phyloP scores from a whole-genome alignment of 2,888 invertebrate genomes.

The Abrostola triplasia region DNA sequence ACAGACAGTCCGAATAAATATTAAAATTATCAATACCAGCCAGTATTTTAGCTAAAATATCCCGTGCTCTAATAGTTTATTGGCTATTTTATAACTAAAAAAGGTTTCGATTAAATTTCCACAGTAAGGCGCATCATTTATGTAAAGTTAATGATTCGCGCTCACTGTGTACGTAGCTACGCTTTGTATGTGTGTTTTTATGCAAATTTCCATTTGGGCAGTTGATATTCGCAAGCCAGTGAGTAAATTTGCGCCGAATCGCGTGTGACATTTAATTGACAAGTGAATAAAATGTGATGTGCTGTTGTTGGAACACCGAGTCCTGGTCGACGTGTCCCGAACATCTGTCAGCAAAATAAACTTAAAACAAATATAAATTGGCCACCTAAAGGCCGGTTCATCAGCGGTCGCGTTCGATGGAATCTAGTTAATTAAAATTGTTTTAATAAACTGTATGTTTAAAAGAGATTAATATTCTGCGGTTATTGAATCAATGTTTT shows the following conservation, averaged over 20 bases:
- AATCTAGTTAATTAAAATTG: conserved; percentile 81
- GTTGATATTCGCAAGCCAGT: conserved; percentile 80
- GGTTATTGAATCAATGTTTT: conserved; percentile 78
- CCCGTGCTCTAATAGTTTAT: conserved; percentile 58
- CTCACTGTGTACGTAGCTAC: conserved; percentile 50
- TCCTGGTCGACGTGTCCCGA: conserved; percentile 61
- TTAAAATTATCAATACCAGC: conserved; percentile 53
- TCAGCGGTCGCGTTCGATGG: conserved; percentile 63
- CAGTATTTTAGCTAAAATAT: conserved; percentile 43
- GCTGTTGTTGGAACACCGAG: conserved; percentile 72
- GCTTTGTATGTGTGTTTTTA: conserved; percentile 72
- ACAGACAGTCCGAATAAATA: conserved; percentile 45
- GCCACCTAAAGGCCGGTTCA: conserved; percentile 66
- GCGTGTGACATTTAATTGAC: conserved; percentile 85
- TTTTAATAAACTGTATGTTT: conserved; percentile 76
- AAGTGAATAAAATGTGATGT: conserved; percentile 83
- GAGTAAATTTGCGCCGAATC: conserved; percentile 82
- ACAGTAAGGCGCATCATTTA: conserved; percentile 36
- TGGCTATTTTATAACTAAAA: conserved; percentile 59
- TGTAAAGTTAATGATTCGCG: conserved; percentile 50
- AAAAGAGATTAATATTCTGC: conserved; percentile 79
- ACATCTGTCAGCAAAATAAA: conserved; percentile 65
- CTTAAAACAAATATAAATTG: conserved; percentile 74
- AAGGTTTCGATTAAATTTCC: conserved; percentile 57
- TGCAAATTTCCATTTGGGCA: conserved; percentile 83